A percentile compares a stretch with the other conserved stretches of the same genome.
phyloP scores from a whole-genome alignment of 2,888 invertebrate species.

The Thymelicus sylvestris region DNA sequence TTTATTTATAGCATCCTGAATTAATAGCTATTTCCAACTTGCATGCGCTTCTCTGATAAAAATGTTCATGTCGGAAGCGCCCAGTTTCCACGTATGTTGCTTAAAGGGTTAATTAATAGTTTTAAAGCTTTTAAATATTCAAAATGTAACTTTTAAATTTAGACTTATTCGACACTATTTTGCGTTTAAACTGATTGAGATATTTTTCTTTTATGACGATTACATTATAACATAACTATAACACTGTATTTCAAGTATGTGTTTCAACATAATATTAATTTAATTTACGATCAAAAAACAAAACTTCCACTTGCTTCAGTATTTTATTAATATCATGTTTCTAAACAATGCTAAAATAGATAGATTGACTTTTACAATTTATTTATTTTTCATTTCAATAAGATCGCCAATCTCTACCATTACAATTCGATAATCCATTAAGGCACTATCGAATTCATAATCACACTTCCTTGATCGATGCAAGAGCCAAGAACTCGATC shows the following conservation, averaged over 20 bases:
- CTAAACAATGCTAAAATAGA: no score
- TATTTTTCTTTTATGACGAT: neutral
- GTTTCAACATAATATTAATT: no score
- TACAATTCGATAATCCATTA: constrained; percentile 31
- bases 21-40: constrained; percentile 53
- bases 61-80: constrained; percentile 30
- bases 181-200: neutral
- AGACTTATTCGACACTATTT: neutral
- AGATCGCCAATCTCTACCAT: constrained; percentile 3
- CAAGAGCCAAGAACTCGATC: constrained; percentile 64
- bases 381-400: neutral
- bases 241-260: no score
- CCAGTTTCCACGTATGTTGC: constrained; percentile 30
- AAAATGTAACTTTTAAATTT: neutral
- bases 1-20: constrained; percentile 67
- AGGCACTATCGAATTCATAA: constrained; percentile 34
- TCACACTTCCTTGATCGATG: constrained; percentile 58
- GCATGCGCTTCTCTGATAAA: constrained; percentile 37
- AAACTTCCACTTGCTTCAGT: no score
- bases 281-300: no score
- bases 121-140: neutral
- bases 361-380: no score
- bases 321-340: no score
- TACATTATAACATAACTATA: no score
- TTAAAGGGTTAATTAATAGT: constrained; percentile 30